phyloP scores from a whole-genome alignment of 2,797 vertebrate species.

The Anisognathus igniventris region DNA sequence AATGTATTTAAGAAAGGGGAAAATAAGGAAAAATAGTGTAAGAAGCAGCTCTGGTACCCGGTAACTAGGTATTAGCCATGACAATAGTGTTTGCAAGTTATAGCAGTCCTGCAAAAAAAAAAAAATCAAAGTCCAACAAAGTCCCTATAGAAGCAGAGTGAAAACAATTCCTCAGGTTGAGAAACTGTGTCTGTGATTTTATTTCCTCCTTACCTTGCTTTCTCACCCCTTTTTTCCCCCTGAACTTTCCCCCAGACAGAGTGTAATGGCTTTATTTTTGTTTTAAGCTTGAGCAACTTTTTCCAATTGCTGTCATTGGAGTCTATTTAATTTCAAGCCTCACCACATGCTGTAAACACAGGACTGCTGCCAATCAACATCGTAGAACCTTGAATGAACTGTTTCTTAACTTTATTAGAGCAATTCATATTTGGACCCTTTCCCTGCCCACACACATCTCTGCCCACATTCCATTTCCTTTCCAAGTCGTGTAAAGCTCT shows the following conservation, averaged over 20 bases:
- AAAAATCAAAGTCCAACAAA: background rate
- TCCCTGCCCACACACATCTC: background rate
- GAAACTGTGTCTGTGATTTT: background rate
- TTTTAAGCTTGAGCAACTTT: background rate
- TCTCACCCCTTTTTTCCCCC: background rate
- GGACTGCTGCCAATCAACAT: background rate
- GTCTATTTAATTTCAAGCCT: background rate
- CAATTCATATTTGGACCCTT: background rate
- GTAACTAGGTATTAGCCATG: background rate
- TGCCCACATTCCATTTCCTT: background rate
- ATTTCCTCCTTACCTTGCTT: background rate
- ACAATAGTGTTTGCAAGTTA: background rate
- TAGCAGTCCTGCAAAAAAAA: background rate
- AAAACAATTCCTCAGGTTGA: background rate
- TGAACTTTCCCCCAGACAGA: background rate
- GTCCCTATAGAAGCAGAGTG: background rate
- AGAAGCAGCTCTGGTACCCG: background rate
- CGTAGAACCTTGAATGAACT: background rate
- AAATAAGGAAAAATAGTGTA: background rate
- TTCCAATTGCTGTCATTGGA: background rate
- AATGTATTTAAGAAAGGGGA: background rate
- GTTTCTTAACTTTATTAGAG: background rate
- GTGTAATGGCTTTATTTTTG: background rate
- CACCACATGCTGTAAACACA: background rate
- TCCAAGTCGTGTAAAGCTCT: background rate